Percentiles rank a stretch among this genome's conserved stretches.
phyloP scores from a whole-genome alignment of 2,797 vertebrate genomes.

The Notoglanidium macrostoma region DNA sequence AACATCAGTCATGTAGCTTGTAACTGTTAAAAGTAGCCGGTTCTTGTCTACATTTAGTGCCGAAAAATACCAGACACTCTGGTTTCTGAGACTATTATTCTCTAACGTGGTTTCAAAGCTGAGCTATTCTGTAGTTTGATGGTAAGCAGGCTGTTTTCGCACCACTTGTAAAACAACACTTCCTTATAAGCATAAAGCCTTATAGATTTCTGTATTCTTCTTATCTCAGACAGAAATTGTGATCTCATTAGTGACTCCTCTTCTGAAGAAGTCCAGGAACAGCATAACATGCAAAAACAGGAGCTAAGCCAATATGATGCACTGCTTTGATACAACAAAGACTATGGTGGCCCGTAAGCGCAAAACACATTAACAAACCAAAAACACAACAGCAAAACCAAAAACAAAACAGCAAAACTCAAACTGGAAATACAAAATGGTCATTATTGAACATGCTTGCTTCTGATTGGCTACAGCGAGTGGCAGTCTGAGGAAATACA shows the following conservation, averaged over 20 bases:
- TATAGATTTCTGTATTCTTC: slow-evolving; percentile 41
- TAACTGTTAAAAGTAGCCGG: slow-evolving; percentile 6
- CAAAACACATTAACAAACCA: not conserved
- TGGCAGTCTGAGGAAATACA: not conserved
- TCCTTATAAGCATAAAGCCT: slow-evolving; percentile 46
- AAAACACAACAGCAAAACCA: not conserved
- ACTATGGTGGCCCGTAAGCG: not conserved
- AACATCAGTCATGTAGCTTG: not conserved
- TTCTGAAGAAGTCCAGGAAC: slow-evolving; percentile 28
- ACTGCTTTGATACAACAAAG: not conserved
- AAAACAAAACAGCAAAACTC: not conserved
- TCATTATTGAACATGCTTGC: not conserved
- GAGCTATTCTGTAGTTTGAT: slow-evolving; percentile 46
- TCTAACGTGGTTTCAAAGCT: slow-evolving; percentile 50
- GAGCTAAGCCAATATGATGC: not conserved
- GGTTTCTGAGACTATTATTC: slow-evolving; percentile 12
- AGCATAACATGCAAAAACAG: slow-evolving; percentile 7
- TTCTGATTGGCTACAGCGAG: not conserved
- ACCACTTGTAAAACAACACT: slow-evolving; percentile 39
- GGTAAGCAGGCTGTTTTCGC: slow-evolving; percentile 53
- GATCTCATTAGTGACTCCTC: slow-evolving; percentile 32
- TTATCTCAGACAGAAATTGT: slow-evolving; percentile 18
- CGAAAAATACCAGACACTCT: slow-evolving; percentile 20
- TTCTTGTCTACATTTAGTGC: slow-evolving; percentile 14
- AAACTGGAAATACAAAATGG: not conserved